Conservation (phyloP, 1,140 invertebrate genomes). For the Heliothis virescens region DNA sequence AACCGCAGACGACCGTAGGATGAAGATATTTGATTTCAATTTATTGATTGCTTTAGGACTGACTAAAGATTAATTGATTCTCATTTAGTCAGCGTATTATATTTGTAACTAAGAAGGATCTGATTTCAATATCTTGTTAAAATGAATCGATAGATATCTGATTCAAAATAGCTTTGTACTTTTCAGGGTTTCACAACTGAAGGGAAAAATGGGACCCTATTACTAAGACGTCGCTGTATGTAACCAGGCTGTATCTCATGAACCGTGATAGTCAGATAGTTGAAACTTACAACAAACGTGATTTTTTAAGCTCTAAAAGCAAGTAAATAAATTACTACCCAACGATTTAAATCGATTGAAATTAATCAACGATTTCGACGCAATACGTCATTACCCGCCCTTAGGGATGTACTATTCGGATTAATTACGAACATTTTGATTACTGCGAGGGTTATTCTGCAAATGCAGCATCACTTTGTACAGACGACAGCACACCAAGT, state of each 20-base stretch:
- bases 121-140: background rate
- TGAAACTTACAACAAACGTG: background rate
- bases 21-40: slow-evolving; percentile 18
- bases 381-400: slow-evolving; percentile 14
- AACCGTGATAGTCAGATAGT: too few species aligned
- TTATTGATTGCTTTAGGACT: slow-evolving; percentile 14
- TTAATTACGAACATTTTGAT: slow-evolving; percentile 20
- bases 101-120: background rate
- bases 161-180: too few species aligned
- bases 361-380: slow-evolving; percentile 10
- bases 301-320: too few species aligned
- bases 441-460: slow-evolving; percentile 11
- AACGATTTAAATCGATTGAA: background rate
- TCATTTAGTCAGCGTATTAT: background rate
- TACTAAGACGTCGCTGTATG: too few species aligned
- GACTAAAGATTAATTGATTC: slow-evolving; percentile 6
- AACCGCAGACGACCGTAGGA: slow-evolving; percentile 20
- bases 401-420: slow-evolving; percentile 13
- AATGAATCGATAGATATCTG: background rate
- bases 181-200: too few species aligned
- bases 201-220: too few species aligned
- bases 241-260: too few species aligned
- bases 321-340: background rate
- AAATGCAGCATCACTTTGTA: slow-evolving; percentile 2
- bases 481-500: too few species aligned